phyloP scores from a whole-genome alignment of 2,797 vertebrate genomes.

The Rhinella marina region DNA sequence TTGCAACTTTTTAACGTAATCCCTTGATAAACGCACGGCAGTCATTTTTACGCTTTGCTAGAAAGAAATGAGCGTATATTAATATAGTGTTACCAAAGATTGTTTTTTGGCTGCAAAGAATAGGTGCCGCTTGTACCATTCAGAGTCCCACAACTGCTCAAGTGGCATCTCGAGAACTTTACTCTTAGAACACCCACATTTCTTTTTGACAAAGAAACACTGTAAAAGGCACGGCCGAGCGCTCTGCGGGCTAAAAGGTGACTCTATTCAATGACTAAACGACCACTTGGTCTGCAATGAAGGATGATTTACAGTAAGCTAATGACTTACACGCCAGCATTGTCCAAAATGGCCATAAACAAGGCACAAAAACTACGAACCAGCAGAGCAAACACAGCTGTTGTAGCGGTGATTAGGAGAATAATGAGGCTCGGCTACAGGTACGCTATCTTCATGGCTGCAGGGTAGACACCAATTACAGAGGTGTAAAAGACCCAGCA shows the following conservation, averaged over 20 bases:
- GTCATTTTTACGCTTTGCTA: too few species aligned
- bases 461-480: conserved; percentile 60
- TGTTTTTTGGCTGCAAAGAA: background rate
- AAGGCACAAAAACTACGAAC: conserved; percentile 78
- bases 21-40: too few species aligned
- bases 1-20: too few species aligned
- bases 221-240: background rate
- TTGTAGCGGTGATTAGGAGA: conserved; percentile 73
- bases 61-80: background rate
- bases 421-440: conserved; percentile 78
- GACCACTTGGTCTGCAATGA: conserved; percentile 21
- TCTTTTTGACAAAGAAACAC: background rate
- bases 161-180: background rate
- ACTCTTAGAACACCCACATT: background rate
- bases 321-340: conserved; percentile 50
- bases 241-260: background rate
- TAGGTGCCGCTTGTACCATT: background rate
- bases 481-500: conserved; percentile 59
- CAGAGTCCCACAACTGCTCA: background rate
- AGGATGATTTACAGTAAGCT: conserved; percentile 56
- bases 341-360: conserved; percentile 62
- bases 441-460: conserved; percentile 65
- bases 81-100: background rate
- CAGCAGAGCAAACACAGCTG: conserved; percentile 85
- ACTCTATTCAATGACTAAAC: conserved; percentile 10